These are phyloP conservation scores for Dicranocentrus wangi DNA, from an alignment of 2,888 invertebrate genomes.

Conservation along the genomic window DNA sequence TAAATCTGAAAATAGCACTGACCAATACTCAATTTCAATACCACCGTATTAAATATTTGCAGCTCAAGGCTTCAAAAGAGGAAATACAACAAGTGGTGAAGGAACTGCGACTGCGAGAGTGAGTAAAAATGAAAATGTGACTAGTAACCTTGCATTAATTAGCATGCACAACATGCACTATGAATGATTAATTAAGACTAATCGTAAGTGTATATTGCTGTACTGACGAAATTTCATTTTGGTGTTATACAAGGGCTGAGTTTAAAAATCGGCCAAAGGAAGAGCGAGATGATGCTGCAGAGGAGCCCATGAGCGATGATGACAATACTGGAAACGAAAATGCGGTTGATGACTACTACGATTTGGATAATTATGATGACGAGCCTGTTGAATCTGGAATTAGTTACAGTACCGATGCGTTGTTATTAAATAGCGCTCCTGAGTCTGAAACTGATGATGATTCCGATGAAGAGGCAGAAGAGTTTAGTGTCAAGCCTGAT, in stretches of 20 bases:
- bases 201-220: neutral
- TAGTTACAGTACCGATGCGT: slow-evolving; percentile 74
- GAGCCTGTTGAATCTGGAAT: slow-evolving; percentile 75
- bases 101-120: too few species aligned
- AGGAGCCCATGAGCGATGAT: slow-evolving; percentile 71
- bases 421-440: slow-evolving; percentile 73
- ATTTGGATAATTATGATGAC: slow-evolving; percentile 75
- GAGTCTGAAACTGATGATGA: slow-evolving; percentile 77
- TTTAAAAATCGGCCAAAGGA: slow-evolving; percentile 57
- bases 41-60: too few species aligned
- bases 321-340: slow-evolving; percentile 84
- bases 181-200: neutral
- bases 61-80: too few species aligned
- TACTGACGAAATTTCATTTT: neutral
- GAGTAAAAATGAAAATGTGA: too few species aligned
- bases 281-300: slow-evolving; percentile 1
- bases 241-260: slow-evolving; percentile 62
- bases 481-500: slow-evolving; percentile 88
- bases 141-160: too few species aligned
- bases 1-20: too few species aligned
- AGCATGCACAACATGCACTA: too few species aligned
- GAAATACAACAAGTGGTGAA: too few species aligned
- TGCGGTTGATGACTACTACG: slow-evolving; percentile 75
- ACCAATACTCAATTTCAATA: too few species aligned
- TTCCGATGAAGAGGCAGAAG: slow-evolving; percentile 80